phyloP scores from a whole-genome alignment of 2,797 vertebrate species.

The Alfaro cultratus region DNA sequence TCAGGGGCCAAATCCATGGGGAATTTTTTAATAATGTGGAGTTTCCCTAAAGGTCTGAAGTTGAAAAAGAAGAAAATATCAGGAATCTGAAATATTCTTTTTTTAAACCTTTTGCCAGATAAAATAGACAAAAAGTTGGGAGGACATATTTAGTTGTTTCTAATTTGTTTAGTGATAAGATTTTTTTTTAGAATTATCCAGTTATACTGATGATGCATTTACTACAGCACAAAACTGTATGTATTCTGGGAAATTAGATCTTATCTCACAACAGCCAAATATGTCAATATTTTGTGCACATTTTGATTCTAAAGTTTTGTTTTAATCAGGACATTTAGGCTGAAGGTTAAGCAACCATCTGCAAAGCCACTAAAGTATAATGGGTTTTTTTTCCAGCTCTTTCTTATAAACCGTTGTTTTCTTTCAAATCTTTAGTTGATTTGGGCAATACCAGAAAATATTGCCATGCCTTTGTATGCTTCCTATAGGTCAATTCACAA shows the following conservation, averaged over 20 bases:
- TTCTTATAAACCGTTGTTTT: background rate
- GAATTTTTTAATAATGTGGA: conserved; percentile 48
- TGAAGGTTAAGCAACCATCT: background rate
- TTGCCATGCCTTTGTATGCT: background rate
- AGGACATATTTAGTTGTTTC: conserved; percentile 7
- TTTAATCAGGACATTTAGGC: background rate
- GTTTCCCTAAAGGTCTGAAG: conserved; percentile 42
- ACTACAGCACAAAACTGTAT: background rate
- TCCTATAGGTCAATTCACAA: background rate
- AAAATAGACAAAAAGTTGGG: conserved; percentile 35
- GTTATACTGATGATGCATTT: background rate
- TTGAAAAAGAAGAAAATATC: conserved; percentile 11
- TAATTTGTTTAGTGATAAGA: background rate
- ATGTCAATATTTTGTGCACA: background rate
- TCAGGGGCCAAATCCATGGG: conserved; percentile 35
- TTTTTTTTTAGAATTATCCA: background rate
- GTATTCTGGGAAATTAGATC: background rate
- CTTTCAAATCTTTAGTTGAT: background rate
- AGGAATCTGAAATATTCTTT: conserved; percentile 60
- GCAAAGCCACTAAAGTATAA: background rate
- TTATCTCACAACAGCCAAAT: background rate
- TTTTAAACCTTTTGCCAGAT: conserved; percentile 19
- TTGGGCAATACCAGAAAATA: background rate
- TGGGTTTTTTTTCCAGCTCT: background rate
- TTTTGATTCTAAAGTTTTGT: background rate